A percentile compares a stretch with the other conserved stretches of the same genome.
Conservation (phyloP, 2,113 vertebrate genomes). For the Clinocottus analis region DNA sequence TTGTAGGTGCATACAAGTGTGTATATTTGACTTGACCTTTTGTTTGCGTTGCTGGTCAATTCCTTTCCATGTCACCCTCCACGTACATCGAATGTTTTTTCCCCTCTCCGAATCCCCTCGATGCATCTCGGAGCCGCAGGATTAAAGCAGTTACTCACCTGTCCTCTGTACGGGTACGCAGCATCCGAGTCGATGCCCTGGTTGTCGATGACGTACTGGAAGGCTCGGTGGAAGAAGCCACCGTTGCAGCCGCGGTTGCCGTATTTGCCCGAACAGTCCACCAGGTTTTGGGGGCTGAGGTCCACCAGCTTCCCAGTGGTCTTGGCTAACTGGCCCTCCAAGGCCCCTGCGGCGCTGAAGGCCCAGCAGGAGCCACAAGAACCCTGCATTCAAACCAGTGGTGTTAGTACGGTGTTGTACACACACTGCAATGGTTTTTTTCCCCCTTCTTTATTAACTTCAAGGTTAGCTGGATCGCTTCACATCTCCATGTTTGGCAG, state of each 20-base stretch:
- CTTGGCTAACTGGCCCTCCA: constrained; percentile 84
- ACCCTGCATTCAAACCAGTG: constrained; percentile 61
- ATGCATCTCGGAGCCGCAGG: background rate
- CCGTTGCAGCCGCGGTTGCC: constrained; percentile 84
- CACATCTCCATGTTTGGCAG: constrained; percentile 46
- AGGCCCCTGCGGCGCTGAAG: constrained; percentile 83
- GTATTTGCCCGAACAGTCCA: constrained; percentile 82
- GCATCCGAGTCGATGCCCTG: constrained; percentile 82
- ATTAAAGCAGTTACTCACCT: constrained; percentile 31
- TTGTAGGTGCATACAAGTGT: background rate
- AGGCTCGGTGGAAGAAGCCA: constrained; percentile 76
- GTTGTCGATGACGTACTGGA: constrained; percentile 83
- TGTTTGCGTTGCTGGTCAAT: background rate
- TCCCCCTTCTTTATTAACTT: background rate
- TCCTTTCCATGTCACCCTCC: background rate
- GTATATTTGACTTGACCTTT: background rate
- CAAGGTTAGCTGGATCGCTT: background rate
- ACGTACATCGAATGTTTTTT: background rate
- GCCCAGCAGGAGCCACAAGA: constrained; percentile 86
- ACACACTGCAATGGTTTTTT: background rate
- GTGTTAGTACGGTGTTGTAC: background rate
- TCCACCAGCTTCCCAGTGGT: constrained; percentile 79
- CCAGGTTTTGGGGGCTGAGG: constrained; percentile 86
- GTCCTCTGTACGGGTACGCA: constrained; percentile 79
- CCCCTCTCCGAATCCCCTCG: background rate